These are phyloP conservation scores for Tenthredo amoena DNA, from an alignment of 2,888 invertebrate species.

Conservation along the genomic window DNA sequence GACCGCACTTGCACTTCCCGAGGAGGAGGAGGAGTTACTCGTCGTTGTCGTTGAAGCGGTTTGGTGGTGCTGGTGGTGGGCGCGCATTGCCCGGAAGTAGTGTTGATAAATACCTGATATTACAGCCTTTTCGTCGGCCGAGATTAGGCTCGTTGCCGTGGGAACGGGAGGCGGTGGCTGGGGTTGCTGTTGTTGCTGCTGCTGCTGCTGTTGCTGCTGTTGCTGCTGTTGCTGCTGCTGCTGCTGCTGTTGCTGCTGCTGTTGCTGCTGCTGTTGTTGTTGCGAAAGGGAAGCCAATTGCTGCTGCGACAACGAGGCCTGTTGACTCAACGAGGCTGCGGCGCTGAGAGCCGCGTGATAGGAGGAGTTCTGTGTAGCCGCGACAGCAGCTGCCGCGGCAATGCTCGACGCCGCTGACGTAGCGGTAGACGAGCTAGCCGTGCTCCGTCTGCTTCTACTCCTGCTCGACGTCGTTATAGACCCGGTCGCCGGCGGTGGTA, in stretches of 20 bases:
- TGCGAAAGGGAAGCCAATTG: slow-evolving; percentile 57
- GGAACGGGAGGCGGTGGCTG: slow-evolving; percentile 48
- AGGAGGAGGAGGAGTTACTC: slow-evolving; percentile 38
- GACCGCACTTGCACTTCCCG: slow-evolving; percentile 1
- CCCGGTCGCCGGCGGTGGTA: slow-evolving; percentile 82
- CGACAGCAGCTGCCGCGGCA: slow-evolving; percentile 61
- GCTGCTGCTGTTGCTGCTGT: slow-evolving; percentile 58
- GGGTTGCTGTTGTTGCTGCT: slow-evolving; percentile 55
- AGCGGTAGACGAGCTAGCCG: slow-evolving; percentile 56
- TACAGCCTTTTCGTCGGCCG: slow-evolving; percentile 72
- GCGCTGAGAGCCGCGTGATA: slow-evolving; percentile 67
- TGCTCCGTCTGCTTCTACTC: slow-evolving; percentile 53
- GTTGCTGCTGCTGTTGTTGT: slow-evolving; percentile 59
- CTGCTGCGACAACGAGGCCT: slow-evolving; percentile 66
- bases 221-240: slow-evolving; percentile 56
- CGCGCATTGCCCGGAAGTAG: slow-evolving; percentile 72
- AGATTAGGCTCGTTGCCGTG: slow-evolving; percentile 63
- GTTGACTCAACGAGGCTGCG: slow-evolving; percentile 63
- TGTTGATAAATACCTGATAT: slow-evolving; percentile 75
- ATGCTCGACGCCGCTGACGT: slow-evolving; percentile 59
- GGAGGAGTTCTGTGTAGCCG: slow-evolving; percentile 59
- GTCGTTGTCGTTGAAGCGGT: slow-evolving; percentile 45
- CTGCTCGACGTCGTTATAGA: slow-evolving; percentile 58
- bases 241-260: slow-evolving; percentile 61
- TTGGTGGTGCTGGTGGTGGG: slow-evolving; percentile 64